Evolutionary conservation across 2,797 vertebrate genomes (phyloP).

Genomic region (Acanthis flammea): DNA sequence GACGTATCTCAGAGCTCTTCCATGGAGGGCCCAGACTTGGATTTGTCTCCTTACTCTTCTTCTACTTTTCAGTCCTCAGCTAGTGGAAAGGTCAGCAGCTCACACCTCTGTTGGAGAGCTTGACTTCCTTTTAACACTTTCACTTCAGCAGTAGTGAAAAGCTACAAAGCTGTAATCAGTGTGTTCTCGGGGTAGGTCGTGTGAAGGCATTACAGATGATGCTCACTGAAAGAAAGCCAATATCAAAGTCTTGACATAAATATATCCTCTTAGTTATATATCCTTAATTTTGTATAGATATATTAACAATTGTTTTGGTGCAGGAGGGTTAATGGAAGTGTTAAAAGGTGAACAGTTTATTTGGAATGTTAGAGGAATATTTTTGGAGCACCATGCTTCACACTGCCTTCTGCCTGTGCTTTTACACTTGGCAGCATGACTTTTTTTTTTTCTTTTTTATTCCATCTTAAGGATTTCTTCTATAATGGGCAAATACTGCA

Average conservation of each 20-base stretch:
- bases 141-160: neutral
- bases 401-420: neutral
- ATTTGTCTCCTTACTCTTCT: conserved; percentile 73
- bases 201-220: neutral
- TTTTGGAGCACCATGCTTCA: neutral
- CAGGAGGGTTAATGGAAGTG: conserved; percentile 18
- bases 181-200: neutral
- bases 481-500: neutral
- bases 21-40: conserved; percentile 61
- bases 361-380: neutral
- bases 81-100: conserved; percentile 81
- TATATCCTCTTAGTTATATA: neutral
- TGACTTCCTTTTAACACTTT: conserved; percentile 38
- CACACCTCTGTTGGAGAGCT: conserved; percentile 41
- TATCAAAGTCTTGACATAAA: neutral
- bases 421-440: neutral
- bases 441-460: neutral
- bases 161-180: neutral
- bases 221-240: neutral
- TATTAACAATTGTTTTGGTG: neutral
- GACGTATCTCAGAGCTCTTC: conserved; percentile 74
- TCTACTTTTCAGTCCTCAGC: conserved; percentile 80
- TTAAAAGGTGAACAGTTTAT: conserved; percentile 25
- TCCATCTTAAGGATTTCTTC: neutral
- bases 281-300: neutral